Evolutionary conservation across 2,888 invertebrate species (phyloP).

Genomic region (Terebella lapidaria): DNA sequence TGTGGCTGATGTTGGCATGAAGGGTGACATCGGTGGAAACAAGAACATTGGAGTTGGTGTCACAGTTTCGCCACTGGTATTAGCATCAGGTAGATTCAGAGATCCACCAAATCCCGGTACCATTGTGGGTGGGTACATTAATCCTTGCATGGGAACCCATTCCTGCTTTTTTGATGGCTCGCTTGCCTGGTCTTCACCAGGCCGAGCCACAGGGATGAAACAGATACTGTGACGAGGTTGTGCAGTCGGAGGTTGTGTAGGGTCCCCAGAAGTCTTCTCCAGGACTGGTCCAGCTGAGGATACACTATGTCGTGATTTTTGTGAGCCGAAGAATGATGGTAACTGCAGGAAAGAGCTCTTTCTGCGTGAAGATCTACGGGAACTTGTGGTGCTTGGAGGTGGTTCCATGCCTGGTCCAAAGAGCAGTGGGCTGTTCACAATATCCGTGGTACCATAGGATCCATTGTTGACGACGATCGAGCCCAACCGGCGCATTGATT

Average conservation of each 20-base stretch:
- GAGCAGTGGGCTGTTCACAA: constrained; percentile 15
- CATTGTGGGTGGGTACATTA: background rate
- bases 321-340: constrained; percentile 6
- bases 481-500: background rate
- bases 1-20: background rate
- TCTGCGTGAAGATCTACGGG: background rate
- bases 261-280: constrained; percentile 2
- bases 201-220: constrained; percentile 17
- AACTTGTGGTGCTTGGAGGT: background rate
- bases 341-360: constrained; percentile 1
- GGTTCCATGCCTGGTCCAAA: background rate
- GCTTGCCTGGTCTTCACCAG: constrained; percentile 13
- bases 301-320: constrained; percentile 11
- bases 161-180: constrained; percentile 10
- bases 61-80: background rate
- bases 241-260: background rate
- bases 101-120: background rate
- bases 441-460: constrained; percentile 16
- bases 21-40: background rate
- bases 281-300: constrained; percentile 11
- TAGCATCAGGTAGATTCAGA: background rate
- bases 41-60: background rate
- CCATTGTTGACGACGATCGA: constrained; percentile 12
- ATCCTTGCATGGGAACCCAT: constrained; percentile 14
- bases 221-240: constrained; percentile 18